Base-by-base conservation (phyloP, 2,797 vertebrate genomes). In the Falco novaeseelandiae region DNA sequence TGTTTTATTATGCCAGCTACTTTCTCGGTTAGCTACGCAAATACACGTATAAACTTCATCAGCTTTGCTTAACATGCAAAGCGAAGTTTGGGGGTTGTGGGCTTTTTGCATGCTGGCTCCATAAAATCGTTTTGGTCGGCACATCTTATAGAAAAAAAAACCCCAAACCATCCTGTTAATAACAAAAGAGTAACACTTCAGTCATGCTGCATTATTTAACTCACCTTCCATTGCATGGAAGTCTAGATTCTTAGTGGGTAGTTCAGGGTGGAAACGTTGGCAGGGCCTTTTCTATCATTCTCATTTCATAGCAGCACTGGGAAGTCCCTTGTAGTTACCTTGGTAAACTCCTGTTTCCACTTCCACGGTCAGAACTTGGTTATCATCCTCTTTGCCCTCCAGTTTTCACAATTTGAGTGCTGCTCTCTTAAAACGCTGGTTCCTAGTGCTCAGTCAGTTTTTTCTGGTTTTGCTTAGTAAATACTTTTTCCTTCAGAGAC, bases 151-250 rank as follows among this genome's bases (percentile, higher is more conserved):
- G 4, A 6, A 27, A 36, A 36, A 36, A 61, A 77, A 44, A 46
- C 8, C 10, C 12, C 14, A 42, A 42, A 42, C 7, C 18, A 3
- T 72, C 8, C 6, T 48, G 3, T 42, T 76, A 52, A 7, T 40
- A 46, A 25, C 18, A 10, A 48, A 48, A 38, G 26, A 36, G 13
- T 44, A 66, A n/a, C 17, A 9, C 30, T 62, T 77, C 2, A 3
- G 18, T 54, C 2, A 0, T 9, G 23, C 30, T 59, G 44, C 5
- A 0, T 36, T 67, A 2, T 42, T 67, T 34, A 44, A 29, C 32
- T 76, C 5, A 2, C 23, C 51, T 57, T 90, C 23, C 36, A 16
- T 67, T 66, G 51, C 14, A 1, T 6, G n/a, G 12, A 59, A 16
- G 18, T 48, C 38, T 57, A 25, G 66, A 30, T 79, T 87, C 1